Evolutionary conservation across 2,888 invertebrate species (phyloP).

Genomic region (Cantharis rustica): DNA sequence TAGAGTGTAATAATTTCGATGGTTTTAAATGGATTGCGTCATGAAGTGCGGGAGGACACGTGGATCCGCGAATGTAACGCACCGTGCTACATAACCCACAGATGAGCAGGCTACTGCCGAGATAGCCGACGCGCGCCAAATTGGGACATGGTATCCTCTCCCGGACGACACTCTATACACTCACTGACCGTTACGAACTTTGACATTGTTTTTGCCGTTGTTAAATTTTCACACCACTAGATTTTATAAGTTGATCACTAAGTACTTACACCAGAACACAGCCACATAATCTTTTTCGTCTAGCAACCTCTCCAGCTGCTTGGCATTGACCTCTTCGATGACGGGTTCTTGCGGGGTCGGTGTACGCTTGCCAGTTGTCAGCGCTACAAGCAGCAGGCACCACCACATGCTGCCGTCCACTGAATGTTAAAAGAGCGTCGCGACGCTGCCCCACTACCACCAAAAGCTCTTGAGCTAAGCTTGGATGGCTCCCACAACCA

Average conservation of each 20-base stretch:
- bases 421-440: slow-evolving; percentile 47
- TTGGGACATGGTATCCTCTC: slow-evolving; percentile 51
- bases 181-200: slow-evolving; percentile 38
- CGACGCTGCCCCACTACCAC: slow-evolving; percentile 47
- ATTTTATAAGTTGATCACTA: slow-evolving; percentile 8
- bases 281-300: slow-evolving; percentile 93
- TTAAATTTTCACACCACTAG: slow-evolving; percentile 14
- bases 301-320: slow-evolving; percentile 87
- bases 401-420: slow-evolving; percentile 57
- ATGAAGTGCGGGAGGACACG: slow-evolving; percentile 26
- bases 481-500: slow-evolving; percentile 31
- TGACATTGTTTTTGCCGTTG: slow-evolving; percentile 7
- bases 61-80: slow-evolving; percentile 15
- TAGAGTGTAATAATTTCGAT: neutral
- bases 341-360: slow-evolving; percentile 64
- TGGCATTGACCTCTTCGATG: slow-evolving; percentile 92
- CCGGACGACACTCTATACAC: slow-evolving; percentile 44
- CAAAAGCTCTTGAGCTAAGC: slow-evolving; percentile 29
- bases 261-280: slow-evolving; percentile 94
- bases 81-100: slow-evolving; percentile 21
- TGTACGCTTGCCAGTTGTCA: slow-evolving; percentile 54
- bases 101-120: slow-evolving; percentile 29
- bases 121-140: slow-evolving; percentile 49
- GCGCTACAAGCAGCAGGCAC: slow-evolving; percentile 63
- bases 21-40: slow-evolving; percentile 6